phyloP scores from a whole-genome alignment of 2,797 vertebrate genomes.

The Lemur catta region DNA sequence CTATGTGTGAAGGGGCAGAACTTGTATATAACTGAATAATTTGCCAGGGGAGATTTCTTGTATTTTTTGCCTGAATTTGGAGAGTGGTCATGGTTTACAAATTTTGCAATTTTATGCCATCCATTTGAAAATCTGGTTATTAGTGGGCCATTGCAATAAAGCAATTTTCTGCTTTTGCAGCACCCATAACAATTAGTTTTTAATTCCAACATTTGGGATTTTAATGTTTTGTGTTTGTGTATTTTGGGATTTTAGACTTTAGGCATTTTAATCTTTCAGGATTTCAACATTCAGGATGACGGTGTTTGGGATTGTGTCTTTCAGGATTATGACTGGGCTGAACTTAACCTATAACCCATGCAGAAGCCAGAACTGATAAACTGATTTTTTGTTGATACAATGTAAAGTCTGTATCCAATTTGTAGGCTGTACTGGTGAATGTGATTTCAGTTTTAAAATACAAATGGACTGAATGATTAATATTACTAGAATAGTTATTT shows the following conservation, averaged over 20 bases:
- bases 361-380: neutral
- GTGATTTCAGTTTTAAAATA: neutral
- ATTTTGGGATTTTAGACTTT: neutral
- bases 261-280: neutral
- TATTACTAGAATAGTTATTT: neutral
- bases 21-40: too few species aligned
- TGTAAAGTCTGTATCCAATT: neutral
- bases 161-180: too few species aligned
- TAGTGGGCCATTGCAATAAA: too few species aligned
- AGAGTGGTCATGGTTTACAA: too few species aligned
- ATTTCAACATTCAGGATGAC: neutral
- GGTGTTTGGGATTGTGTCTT: neutral
- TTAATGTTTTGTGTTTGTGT: neutral
- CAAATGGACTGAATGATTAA: neutral
- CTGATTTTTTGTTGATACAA: neutral
- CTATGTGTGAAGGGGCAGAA: neutral
- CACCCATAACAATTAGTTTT: too few species aligned
- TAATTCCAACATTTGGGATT: neutral
- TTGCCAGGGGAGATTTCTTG: too few species aligned
- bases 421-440: neutral
- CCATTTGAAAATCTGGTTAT: too few species aligned
- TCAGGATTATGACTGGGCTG: neutral
- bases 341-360: neutral
- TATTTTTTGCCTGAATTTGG: too few species aligned
- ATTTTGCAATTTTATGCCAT: too few species aligned